Conservation (phyloP, 2,888 invertebrate species). For the Torymus aiolomorphi region DNA sequence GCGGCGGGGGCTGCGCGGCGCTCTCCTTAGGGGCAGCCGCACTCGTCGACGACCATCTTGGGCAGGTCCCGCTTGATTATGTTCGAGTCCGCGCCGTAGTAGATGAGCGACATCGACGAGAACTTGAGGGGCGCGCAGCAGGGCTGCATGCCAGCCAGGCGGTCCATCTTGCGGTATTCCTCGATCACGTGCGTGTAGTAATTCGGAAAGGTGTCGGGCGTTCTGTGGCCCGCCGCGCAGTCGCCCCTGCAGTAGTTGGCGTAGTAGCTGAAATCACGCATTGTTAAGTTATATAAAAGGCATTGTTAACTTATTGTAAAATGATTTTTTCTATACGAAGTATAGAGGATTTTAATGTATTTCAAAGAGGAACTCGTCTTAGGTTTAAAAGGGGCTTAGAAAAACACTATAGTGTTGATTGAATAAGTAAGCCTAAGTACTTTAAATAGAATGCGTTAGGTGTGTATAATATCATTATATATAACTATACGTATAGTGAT, state of each 20-base stretch:
- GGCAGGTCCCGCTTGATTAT: constrained; percentile 95
- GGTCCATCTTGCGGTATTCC: constrained; percentile 88
- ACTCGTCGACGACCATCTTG: constrained; percentile 97
- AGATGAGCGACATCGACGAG: constrained; percentile 93
- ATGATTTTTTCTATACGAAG: not conserved
- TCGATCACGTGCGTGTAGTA: constrained; percentile 95
- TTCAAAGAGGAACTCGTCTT: too few species aligned
- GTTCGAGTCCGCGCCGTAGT: constrained; percentile 92
- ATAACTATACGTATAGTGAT: too few species aligned
- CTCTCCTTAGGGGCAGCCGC: constrained; percentile 87
- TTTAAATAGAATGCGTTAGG: too few species aligned
- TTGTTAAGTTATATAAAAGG: not conserved
- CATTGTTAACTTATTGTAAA: not conserved
- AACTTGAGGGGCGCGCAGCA: constrained; percentile 95
- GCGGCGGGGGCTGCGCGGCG: too few species aligned
- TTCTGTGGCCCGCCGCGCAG: constrained; percentile 86
- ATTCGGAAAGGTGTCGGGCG: constrained; percentile 89
- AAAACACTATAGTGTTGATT: too few species aligned
- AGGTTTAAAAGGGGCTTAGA: too few species aligned
- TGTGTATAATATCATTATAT: too few species aligned
- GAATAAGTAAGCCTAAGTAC: too few species aligned
- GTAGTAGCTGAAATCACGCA: constrained; percentile 80
- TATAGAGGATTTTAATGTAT: too few species aligned
- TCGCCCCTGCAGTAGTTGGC: constrained; percentile 96
- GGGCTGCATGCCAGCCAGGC: constrained; percentile 87